phyloP scores from a whole-genome alignment of 2,113 vertebrate genomes.

The Gorsachius goisagi region DNA sequence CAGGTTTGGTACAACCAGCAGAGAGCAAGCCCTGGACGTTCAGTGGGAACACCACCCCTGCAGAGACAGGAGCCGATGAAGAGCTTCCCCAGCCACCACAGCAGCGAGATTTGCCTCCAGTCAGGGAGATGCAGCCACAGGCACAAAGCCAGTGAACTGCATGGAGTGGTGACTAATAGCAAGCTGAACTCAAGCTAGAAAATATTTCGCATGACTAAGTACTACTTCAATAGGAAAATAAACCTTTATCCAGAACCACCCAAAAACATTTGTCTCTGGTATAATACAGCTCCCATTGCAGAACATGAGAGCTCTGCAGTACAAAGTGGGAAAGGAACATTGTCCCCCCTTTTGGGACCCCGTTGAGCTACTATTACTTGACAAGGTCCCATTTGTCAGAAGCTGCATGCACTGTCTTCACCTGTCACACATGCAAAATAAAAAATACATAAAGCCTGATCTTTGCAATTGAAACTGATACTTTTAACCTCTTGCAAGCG shows the following conservation, averaged over 20 bases:
- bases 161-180: not conserved
- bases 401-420: not conserved
- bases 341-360: not conserved
- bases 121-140: not conserved
- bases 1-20: not conserved
- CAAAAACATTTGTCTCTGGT: not conserved
- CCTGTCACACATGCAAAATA: not conserved
- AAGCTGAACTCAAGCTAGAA: not conserved
- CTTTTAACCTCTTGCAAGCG: not conserved
- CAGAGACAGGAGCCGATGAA: not conserved
- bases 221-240: constrained; percentile 47
- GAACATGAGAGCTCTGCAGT: not conserved
- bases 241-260: constrained; percentile 19
- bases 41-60: not conserved
- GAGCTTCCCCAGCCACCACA: accelerated
- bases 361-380: not conserved
- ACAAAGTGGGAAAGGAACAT: not conserved
- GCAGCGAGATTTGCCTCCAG: accelerated
- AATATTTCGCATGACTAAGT: constrained; percentile 26
- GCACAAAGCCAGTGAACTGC: not conserved
- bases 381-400: not conserved
- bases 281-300: not conserved
- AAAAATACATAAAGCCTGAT: not conserved
- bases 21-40: accelerated
- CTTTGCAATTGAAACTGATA: not conserved